A percentile compares a stretch with the other conserved stretches of the same genome.
These are phyloP conservation scores for Mionectes macconnelli DNA, from an alignment of 2,113 vertebrate species.

Conservation along the genomic window DNA sequence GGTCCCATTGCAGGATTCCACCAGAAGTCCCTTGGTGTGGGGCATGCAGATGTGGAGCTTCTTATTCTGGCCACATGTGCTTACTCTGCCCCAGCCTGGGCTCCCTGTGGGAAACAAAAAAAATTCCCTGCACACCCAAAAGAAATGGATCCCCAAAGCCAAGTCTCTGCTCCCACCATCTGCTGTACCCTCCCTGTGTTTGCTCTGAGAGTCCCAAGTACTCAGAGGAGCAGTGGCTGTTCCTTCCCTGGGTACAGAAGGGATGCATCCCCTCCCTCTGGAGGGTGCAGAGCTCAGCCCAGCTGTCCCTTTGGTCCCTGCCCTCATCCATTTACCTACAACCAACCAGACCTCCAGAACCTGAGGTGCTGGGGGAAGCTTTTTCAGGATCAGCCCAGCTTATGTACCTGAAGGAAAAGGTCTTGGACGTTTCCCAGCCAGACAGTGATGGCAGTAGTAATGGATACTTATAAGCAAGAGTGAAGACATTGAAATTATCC, in stretches of 20 bases:
- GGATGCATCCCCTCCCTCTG: neutral
- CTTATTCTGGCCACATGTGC: rapidly evolving
- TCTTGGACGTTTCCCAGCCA: rapidly evolving
- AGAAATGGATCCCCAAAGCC: neutral
- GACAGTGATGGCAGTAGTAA: neutral
- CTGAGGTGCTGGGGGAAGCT: neutral
- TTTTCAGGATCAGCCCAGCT: neutral
- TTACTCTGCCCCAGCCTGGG: neutral
- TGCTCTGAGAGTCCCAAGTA: neutral
- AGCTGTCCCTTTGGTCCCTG: neutral
- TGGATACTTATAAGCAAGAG: neutral
- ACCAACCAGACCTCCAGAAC: neutral
- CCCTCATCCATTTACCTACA: neutral
- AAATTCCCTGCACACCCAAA: neutral
- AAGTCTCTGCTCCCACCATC: neutral
- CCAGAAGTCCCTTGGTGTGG: neutral
- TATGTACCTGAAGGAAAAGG: neutral
- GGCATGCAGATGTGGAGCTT: neutral
- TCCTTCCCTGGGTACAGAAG: neutral
- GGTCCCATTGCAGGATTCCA: neutral
- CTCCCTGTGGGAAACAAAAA: neutral
- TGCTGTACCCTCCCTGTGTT: neutral
- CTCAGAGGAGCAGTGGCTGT: rapidly evolving
- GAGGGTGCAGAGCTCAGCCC: neutral
- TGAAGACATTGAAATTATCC: neutral